Evolutionary conservation across 2,888 invertebrate genomes (phyloP).

Genomic region (Dryococelus australis): DNA sequence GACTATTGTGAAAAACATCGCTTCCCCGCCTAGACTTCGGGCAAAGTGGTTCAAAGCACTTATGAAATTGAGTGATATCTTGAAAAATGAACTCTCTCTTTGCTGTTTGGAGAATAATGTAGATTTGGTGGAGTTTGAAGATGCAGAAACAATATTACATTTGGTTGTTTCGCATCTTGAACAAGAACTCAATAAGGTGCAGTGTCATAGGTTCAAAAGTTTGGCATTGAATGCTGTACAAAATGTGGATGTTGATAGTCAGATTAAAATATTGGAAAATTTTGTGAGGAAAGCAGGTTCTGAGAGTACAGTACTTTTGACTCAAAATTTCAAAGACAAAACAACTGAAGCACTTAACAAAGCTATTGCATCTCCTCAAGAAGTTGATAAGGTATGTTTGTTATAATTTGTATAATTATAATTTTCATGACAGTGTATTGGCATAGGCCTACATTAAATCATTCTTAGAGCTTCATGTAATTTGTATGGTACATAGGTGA

Average conservation of each 20-base stretch:
- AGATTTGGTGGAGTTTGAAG: conserved; percentile 37
- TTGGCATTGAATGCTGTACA: conserved; percentile 30
- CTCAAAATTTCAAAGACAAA: conserved; percentile 23
- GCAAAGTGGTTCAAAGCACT: conserved; percentile 44
- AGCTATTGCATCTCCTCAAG: conserved; percentile 20
- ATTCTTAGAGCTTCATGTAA: too few relatives aligned
- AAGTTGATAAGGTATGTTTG: conserved; percentile 31
- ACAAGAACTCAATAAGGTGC: neutral
- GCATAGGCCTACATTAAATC: too few relatives aligned
- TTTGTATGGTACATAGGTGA: too few relatives aligned
- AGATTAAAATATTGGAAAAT: conserved; percentile 30
- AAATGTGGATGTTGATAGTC: conserved; percentile 25
- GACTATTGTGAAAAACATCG: conserved; percentile 36
- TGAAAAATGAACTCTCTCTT: conserved; percentile 34
- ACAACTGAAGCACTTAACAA: conserved; percentile 36
- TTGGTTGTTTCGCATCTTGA: conserved; percentile 20
- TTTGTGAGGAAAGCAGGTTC: conserved; percentile 31
- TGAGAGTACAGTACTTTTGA: neutral
- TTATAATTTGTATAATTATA: too few relatives aligned
- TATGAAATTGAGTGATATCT: conserved; percentile 19
- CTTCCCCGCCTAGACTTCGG: conserved; percentile 33
- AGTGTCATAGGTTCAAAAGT: conserved; percentile 24
- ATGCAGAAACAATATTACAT: conserved; percentile 35
- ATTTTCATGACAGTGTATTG: too few relatives aligned
- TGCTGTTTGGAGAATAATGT: conserved; percentile 36